Evolutionary conservation across 2,113 vertebrate species (phyloP), one percentile per base, ranked within the genome.

Genomic region (Scomber colias): DNA sequence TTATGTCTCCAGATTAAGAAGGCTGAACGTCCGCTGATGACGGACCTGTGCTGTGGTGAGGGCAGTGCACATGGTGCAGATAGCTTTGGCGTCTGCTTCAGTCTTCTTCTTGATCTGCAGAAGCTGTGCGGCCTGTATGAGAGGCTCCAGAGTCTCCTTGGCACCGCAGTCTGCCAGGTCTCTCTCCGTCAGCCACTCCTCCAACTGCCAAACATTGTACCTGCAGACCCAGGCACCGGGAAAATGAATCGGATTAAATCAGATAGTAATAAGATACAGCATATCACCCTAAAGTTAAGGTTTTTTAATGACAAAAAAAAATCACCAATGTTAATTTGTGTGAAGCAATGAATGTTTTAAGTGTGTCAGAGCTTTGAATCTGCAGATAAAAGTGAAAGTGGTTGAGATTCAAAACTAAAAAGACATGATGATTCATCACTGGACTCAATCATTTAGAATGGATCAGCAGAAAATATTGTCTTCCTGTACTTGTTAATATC

Each of bases 41-140:
- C 10, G 21, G 48, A 99, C 98, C 96, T 99, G 98, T 27, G 96
- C 94, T 11, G 96, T 96, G 71, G 96, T 98, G 74, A 99, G 93
- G 31, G 96, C 96, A 3, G 92, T 96, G 81, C 98, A 99, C 97
- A 98, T 97, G 19, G 91, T 96, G 85, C 96, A 96, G 78, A 99
- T 98, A 67, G 97, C 96, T 75, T 96, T 95, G 6, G 98, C 98
- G 17, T 99, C 98, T 13, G 96, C 96, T 61, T 98, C 96, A 0
- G 96, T 98, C 85, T 98, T 99, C 95, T 99, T 99, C 59, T 99
- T 99, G 35, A 99, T 96, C 93, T 99, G 98, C 63, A 99, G 86
- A 66, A 99, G 93, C 91, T 99, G 98, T 35, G 98, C 97, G 4
- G 97, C 98, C 92, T 99, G 97, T 72, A 98, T 95, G 11, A 99